Evolutionary conservation across 2,888 invertebrate genomes (phyloP).

Genomic region (Drosophila seclusa): DNA sequence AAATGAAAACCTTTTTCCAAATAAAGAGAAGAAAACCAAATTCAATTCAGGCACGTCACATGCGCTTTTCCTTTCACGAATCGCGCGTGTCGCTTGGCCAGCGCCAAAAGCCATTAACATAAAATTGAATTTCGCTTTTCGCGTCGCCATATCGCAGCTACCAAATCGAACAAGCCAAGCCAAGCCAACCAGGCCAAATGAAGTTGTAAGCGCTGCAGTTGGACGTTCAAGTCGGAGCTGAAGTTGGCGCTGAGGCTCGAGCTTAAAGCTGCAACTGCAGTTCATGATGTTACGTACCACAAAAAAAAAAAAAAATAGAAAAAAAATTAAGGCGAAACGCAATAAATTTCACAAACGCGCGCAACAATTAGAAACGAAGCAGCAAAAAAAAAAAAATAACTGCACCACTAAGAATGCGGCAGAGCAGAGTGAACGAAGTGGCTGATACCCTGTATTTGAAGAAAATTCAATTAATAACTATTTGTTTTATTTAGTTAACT

Average conservation of each 20-base stretch:
- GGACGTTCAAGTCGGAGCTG: background rate
- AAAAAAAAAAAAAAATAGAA: slow-evolving; percentile 23
- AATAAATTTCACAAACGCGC: slow-evolving; percentile 79
- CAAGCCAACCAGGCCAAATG: slow-evolving; percentile 43
- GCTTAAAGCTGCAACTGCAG: slow-evolving; percentile 18
- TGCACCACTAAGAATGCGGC: slow-evolving; percentile 35
- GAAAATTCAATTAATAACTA: background rate
- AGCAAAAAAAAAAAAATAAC: slow-evolving; percentile 38
- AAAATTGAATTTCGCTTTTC: slow-evolving; percentile 79
- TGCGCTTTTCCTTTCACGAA: slow-evolving; percentile 75
- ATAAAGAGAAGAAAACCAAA: slow-evolving; percentile 2
- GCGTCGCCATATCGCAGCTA: slow-evolving; percentile 64
- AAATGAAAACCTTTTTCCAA: slow-evolving; percentile 50
- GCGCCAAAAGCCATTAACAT: slow-evolving; percentile 75
- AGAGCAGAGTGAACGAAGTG: background rate
- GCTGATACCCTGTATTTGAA: slow-evolving; percentile 33
- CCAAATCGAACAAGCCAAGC: slow-evolving; percentile 58
- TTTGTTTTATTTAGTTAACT: too few relatives aligned
- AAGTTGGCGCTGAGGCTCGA: slow-evolving; percentile 1
- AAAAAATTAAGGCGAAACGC: slow-evolving; percentile 64
- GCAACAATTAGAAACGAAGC: slow-evolving; percentile 79
- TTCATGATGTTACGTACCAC: slow-evolving; percentile 59
- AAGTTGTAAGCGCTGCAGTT: slow-evolving; percentile 45
- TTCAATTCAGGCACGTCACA: slow-evolving; percentile 21
- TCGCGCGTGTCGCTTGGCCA: slow-evolving; percentile 65